phyloP scores from a whole-genome alignment of 2,113 vertebrate genomes.

The Bombycilla garrulus region DNA sequence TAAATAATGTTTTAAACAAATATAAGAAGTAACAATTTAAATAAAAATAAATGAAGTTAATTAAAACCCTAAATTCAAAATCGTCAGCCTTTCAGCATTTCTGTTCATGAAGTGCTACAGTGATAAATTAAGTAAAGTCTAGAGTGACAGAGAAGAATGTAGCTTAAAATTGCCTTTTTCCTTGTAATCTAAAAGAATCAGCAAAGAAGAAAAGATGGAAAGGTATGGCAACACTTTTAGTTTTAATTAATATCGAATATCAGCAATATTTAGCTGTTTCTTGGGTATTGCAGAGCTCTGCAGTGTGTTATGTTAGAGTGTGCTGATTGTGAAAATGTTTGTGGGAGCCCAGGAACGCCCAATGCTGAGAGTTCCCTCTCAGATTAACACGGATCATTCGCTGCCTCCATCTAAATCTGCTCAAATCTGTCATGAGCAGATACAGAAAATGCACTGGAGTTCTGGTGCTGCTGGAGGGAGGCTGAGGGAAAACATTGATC shows the following conservation, averaged over 20 bases:
- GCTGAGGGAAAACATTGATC: not conserved
- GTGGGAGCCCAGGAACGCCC: not conserved
- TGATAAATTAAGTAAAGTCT: conserved; percentile 35
- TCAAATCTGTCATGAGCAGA: not conserved
- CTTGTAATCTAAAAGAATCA: not conserved
- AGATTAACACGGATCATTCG: rapidly evolving
- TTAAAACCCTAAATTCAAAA: not conserved
- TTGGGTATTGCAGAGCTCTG: not conserved
- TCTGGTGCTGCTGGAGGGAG: not conserved
- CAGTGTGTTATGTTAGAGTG: no score
- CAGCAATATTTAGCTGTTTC: not conserved
- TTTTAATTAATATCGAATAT: not conserved
- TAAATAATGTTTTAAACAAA: not conserved
- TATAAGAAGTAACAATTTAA: not conserved
- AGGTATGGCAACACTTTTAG: not conserved
- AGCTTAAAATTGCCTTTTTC: conserved; percentile 28
- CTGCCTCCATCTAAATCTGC: not conserved
- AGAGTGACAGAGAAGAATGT: conserved; percentile 33
- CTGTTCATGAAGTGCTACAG: not conserved
- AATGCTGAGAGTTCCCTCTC: not conserved
- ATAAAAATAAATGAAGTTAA: conserved; percentile 20
- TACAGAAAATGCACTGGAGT: rapidly evolving
- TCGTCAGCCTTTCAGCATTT: not conserved
- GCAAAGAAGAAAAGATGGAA: not conserved
- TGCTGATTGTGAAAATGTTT: not conserved